Conservation (phyloP, 2,888 invertebrate species). For the Agriotes lineatus region DNA sequence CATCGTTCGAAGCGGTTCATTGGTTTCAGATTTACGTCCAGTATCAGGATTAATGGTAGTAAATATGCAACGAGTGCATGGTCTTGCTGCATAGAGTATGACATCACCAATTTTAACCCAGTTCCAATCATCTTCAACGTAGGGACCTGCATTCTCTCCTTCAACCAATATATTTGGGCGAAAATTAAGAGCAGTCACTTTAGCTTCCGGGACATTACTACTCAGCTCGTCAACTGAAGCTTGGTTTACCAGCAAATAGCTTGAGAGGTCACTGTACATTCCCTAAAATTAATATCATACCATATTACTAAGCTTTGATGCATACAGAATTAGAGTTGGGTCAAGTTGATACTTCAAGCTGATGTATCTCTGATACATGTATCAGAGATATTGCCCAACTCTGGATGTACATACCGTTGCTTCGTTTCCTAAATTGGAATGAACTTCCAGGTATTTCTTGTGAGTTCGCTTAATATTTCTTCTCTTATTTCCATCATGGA, state of each 20-base stretch:
- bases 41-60: constrained; percentile 67
- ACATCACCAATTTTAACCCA: constrained; percentile 70
- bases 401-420: constrained; percentile 56
- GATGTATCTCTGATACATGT: too few relatives aligned
- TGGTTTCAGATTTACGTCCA: constrained; percentile 62
- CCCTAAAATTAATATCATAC: constrained; percentile 59
- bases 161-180: constrained; percentile 71
- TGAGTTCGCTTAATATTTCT: constrained; percentile 55
- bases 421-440: constrained; percentile 55
- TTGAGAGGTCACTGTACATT: constrained; percentile 68
- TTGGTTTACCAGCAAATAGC: constrained; percentile 68
- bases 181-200: constrained; percentile 67
- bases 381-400: too few relatives aligned
- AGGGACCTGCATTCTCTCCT: constrained; percentile 62
- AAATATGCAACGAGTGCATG: constrained; percentile 69
- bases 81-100: constrained; percentile 69
- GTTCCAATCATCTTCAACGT: constrained; percentile 70
- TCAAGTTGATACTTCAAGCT: too few relatives aligned
- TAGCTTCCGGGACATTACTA: constrained; percentile 60
- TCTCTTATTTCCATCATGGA: constrained; percentile 55
- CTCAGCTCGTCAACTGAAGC: constrained; percentile 70
- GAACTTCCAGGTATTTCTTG: constrained; percentile 52
- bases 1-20: constrained; percentile 70
- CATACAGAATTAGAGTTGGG: too few relatives aligned
- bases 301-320: too few relatives aligned